phyloP scores from a whole-genome alignment of 1,140 invertebrate genomes.

The Drosophila takahashii region DNA sequence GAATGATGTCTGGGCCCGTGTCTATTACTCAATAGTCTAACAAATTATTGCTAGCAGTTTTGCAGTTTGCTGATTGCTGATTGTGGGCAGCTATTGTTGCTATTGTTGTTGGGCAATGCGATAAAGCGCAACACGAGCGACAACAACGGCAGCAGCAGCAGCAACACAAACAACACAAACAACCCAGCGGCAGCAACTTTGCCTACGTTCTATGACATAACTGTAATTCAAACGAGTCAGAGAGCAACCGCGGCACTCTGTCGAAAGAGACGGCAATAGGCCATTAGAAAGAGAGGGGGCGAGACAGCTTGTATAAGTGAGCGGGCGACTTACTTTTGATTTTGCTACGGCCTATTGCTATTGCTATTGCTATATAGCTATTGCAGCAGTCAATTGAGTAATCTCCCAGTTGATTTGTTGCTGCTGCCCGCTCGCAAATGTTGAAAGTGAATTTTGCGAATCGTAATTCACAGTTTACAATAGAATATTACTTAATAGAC shows the following conservation, averaged over 20 bases:
- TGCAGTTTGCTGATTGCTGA: conserved; percentile 59
- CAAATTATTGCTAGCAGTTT: conserved; percentile 43
- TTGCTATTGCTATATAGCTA: conserved; percentile 13
- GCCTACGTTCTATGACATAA: conserved; percentile 81
- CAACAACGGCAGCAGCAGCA: conserved; percentile 38
- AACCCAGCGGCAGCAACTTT: conserved; percentile 44
- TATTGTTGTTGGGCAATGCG: conserved; percentile 45
- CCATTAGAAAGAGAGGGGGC: conserved; percentile 23
- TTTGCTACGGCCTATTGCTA: conserved; percentile 40
- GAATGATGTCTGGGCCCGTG: conserved; percentile 29
- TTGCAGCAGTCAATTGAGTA: conserved; percentile 69
- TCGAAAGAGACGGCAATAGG: conserved; percentile 34
- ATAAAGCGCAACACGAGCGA: conserved; percentile 69
- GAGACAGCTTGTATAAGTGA: conserved; percentile 46
- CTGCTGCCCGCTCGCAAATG: conserved; percentile 58
- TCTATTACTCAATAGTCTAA: conserved; percentile 51
- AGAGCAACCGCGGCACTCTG: conserved; percentile 42
- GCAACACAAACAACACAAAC: conserved; percentile 28
- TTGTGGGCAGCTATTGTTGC: conserved; percentile 32
- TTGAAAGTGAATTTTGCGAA: conserved; percentile 78
- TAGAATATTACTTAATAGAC: conserved; percentile 80
- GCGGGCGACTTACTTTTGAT: conserved; percentile 75
- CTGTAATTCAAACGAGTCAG: conserved; percentile 77
- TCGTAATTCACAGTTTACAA: conserved; percentile 75
- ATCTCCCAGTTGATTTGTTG: conserved; percentile 58